phyloP scores from a whole-genome alignment of 2,113 vertebrate species.

The Dipodomys stephensi region DNA sequence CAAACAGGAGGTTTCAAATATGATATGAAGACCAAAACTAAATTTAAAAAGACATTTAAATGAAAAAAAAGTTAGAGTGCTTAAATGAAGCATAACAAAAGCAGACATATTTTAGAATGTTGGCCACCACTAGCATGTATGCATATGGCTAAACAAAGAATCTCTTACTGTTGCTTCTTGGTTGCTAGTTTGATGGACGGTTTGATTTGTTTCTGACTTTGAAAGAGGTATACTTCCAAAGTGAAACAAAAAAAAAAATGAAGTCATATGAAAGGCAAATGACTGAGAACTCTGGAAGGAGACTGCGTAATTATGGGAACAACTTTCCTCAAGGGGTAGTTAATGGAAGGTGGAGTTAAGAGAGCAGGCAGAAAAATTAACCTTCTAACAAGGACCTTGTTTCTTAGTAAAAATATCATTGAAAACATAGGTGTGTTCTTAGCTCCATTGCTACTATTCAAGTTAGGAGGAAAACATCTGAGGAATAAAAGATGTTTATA shows the following conservation, averaged over 20 bases:
- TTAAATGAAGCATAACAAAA: neutral
- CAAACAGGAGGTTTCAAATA: neutral
- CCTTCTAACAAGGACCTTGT: neutral
- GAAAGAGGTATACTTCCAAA: neutral
- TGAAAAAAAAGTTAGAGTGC: neutral
- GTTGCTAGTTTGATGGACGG: neutral
- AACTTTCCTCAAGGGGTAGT: neutral
- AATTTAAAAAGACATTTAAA: too few species aligned
- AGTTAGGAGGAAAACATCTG: neutral
- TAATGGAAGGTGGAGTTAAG: neutral
- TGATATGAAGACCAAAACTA: too few species aligned
- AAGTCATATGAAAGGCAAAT: neutral
- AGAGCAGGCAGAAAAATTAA: neutral
- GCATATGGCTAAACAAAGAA: neutral
- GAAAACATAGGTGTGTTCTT: slow-evolving; percentile 19
- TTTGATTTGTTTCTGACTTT: slow-evolving; percentile 13
- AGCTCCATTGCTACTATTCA: neutral
- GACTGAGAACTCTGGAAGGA: slow-evolving; percentile 26
- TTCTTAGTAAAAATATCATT: slow-evolving; percentile 15
- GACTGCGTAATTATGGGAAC: neutral
- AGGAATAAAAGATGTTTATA: neutral
- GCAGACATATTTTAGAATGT: neutral
- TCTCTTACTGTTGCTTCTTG: neutral
- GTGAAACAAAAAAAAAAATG: neutral
- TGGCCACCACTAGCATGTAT: neutral